phyloP scores from a whole-genome alignment of 2,113 vertebrate genomes.

The Axis porcinus region DNA sequence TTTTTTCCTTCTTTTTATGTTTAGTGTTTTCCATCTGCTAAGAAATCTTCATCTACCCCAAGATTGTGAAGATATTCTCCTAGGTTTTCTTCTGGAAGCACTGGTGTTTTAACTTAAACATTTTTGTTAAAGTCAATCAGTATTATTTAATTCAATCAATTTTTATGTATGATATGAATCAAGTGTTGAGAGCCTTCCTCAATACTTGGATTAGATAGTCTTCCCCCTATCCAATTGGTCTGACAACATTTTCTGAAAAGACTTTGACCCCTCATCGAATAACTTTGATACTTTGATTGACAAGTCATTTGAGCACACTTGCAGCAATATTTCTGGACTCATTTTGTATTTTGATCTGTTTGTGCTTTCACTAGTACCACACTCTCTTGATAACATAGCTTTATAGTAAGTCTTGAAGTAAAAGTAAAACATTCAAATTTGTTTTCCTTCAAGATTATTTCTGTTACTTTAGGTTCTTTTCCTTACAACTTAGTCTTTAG shows the following conservation, averaged over 20 bases:
- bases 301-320: background rate
- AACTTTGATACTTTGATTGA: background rate
- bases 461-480: background rate
- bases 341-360: background rate
- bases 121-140: background rate
- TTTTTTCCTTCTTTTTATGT: background rate
- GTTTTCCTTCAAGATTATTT: background rate
- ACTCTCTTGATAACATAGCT: background rate
- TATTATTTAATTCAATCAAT: background rate
- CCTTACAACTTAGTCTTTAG: background rate
- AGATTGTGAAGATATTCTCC: background rate
- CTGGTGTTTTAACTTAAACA: background rate
- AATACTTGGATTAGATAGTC: too few species aligned
- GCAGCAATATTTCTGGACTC: background rate
- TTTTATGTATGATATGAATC: background rate
- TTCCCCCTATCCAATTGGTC: background rate
- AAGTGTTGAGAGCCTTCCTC: background rate
- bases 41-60: background rate
- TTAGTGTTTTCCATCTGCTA: background rate
- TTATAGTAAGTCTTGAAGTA: background rate
- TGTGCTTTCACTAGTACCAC: background rate
- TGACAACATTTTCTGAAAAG: background rate
- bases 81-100: background rate
- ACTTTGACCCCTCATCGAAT: background rate
- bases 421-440: background rate